phyloP scores from a whole-genome alignment of 2,888 invertebrate species.

The Acleris literana region DNA sequence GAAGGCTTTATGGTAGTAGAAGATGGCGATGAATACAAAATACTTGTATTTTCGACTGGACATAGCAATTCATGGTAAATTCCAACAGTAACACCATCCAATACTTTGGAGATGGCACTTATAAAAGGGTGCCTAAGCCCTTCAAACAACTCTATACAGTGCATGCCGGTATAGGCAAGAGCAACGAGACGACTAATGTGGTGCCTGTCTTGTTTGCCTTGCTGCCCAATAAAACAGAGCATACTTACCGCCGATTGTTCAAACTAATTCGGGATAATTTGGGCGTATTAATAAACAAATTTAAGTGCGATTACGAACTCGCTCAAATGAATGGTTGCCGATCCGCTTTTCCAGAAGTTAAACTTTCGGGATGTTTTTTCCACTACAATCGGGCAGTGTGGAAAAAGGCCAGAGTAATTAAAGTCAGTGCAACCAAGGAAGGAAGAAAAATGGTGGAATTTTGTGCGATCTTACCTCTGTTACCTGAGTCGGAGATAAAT shows the following conservation, averaged over 20 bases:
- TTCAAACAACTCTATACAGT: too few relatives aligned
- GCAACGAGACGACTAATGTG: conserved; percentile 4
- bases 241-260: conserved; percentile 8
- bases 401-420: conserved; percentile 3
- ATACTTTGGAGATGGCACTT: conserved; percentile 4
- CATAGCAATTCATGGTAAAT: conserved; percentile 4
- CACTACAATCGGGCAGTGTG: conserved; percentile 8
- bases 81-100: conserved; percentile 5
- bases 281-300: conserved; percentile 4
- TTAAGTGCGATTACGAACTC: conserved; percentile 13
- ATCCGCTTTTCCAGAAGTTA: conserved; percentile 6
- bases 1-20: neutral
- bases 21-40: too few relatives aligned
- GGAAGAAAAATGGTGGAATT: conserved; percentile 9
- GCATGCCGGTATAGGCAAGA: neutral
- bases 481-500: conserved; percentile 17
- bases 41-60: neutral
- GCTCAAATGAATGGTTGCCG: conserved; percentile 5
- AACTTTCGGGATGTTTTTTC: conserved; percentile 8
- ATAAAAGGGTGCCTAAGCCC: too few relatives aligned
- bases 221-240: conserved; percentile 4
- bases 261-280: conserved; percentile 9
- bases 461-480: conserved; percentile 12
- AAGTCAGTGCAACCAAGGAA: conserved; percentile 10
- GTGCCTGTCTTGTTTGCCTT: conserved; percentile 10